A percentile compares a stretch with the other conserved stretches of the same genome.
Evolutionary conservation across 1,140 invertebrate species (phyloP).

Genomic region (Nasonia longicornis): DNA sequence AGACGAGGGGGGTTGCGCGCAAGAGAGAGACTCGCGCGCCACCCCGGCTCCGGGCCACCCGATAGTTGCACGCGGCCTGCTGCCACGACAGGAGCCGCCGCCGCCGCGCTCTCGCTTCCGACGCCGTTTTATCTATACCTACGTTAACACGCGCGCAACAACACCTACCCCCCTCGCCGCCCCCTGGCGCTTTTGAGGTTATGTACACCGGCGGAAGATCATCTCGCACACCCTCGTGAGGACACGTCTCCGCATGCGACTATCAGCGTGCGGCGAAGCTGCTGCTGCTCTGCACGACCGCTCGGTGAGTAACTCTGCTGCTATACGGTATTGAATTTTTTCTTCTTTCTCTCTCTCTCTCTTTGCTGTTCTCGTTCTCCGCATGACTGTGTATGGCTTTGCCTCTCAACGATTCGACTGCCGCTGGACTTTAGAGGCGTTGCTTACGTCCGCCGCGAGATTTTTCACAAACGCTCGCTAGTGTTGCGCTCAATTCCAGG

Average conservation of each 20-base stretch:
- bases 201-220: background rate
- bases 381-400: too few relatives aligned
- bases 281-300: background rate
- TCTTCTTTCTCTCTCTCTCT: background rate
- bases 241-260: background rate
- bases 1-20: background rate
- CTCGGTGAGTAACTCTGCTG: background rate
- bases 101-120: background rate
- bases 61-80: slow-evolving; percentile 68
- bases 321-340: background rate
- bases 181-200: background rate
- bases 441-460: too few relatives aligned
- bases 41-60: slow-evolving; percentile 25
- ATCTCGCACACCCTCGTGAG: background rate
- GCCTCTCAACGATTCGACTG: too few relatives aligned
- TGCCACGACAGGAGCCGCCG: slow-evolving; percentile 56
- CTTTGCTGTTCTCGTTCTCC: too few relatives aligned
- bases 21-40: slow-evolving; percentile 36
- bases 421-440: too few relatives aligned
- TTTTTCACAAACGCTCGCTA: too few relatives aligned
- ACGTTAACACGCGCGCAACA: slow-evolving; percentile 9
- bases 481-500: too few relatives aligned
- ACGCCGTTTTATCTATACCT: background rate
- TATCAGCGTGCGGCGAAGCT: background rate
- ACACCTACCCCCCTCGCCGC: background rate